Evolutionary conservation across 2,113 vertebrate genomes (phyloP).

Genomic region (Gavia stellata): DNA sequence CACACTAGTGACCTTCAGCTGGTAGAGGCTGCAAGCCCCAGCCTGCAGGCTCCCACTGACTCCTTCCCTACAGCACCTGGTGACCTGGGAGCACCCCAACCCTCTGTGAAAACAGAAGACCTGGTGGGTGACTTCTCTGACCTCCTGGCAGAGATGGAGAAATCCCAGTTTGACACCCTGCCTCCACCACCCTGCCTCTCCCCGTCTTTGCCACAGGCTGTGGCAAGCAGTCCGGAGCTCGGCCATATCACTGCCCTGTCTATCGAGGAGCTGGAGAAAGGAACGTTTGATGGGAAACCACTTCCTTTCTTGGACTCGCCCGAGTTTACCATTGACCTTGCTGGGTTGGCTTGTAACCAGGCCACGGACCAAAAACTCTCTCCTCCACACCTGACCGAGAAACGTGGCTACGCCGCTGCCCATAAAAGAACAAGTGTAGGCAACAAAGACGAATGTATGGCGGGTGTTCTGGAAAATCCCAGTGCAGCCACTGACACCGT

Average conservation of each 20-base stretch:
- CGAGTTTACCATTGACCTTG: neutral
- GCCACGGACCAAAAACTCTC: neutral
- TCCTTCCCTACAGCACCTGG: conserved; percentile 43
- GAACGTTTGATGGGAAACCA: neutral
- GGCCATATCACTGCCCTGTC: neutral
- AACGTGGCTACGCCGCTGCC: neutral
- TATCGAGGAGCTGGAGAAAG: neutral
- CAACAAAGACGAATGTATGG: neutral
- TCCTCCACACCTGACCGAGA: neutral
- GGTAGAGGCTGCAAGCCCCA: conserved; percentile 52
- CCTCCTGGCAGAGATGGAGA: conserved; percentile 59
- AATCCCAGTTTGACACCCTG: conserved; percentile 49
- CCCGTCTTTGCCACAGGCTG: conserved; percentile 57
- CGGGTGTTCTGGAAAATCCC: neutral
- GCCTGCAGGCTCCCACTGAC: conserved; percentile 20
- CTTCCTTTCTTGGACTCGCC: neutral
- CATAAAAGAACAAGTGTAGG: neutral
- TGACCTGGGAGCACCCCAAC: conserved; percentile 22
- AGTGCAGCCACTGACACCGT: neutral
- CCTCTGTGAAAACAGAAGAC: conserved; percentile 74
- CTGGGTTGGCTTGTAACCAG: neutral
- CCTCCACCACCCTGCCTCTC: conserved; percentile 60
- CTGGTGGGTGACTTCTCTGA: conserved; percentile 71
- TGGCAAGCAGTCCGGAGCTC: neutral
- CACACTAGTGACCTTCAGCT: conserved; percentile 42